Base-by-base conservation (phyloP, 2,113 vertebrate genomes). In the Paratilapia polleni region DNA sequence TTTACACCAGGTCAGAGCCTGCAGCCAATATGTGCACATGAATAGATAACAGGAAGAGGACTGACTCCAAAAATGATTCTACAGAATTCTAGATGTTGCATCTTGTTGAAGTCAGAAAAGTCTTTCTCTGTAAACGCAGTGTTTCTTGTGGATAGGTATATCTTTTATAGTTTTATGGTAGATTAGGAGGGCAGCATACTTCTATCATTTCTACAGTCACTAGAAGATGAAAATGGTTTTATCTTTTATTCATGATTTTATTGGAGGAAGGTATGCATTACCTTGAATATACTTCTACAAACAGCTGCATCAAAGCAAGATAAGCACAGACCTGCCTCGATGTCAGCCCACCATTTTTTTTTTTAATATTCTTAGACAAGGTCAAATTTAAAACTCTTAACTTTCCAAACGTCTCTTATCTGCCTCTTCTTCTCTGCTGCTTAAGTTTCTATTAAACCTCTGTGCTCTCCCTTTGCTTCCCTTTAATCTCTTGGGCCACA, bases 381-480 rank as follows among this genome's bases (percentile, higher is more conserved):
- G 81, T 83, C 74, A 26, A 28, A 84, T 82, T 90, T 60, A 90
- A 93, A 88, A 90, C 81, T 90, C 54, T 63, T 38, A 80, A 89
- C 78, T 86, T 88, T 81, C 68, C 66, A 84, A 83, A 83, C 1
- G 68, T 79, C 73, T 89, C 77, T 90, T 92, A 91, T 91, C 88
- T 84, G 20, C 52, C 59, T 74, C 79, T 76, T 84, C 74, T 84
- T 60, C 84, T 81, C 47, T 75, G 8, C 83, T 62, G 78, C 87
- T 87, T 85, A 88, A 83, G 83, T 92, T 92, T 91, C 89, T 89
- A 90, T 91, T 90, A 88, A 92, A 93, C 85, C 87, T 86, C 88
- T 70, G 79, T 83, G 78, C 92, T 92, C 84, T 86, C 81, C 87
- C 52, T 86, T 59, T 59, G 81, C 90, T 82, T 89, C 47, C 28